Evolutionary conservation across 2,888 invertebrate species (phyloP).

Genomic region (Aricia artaxerxes): DNA sequence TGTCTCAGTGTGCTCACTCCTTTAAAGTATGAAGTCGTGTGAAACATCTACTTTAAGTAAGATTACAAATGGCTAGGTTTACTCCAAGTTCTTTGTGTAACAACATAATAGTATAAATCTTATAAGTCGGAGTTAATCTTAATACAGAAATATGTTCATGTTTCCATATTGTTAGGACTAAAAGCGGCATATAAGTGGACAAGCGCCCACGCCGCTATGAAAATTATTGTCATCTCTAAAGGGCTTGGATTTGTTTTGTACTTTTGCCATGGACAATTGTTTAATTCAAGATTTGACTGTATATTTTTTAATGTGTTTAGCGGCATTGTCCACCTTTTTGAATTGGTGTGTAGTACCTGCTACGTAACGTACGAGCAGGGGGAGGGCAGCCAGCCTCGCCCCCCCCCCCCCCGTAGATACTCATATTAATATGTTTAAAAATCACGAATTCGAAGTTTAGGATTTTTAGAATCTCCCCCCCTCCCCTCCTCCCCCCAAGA

Average conservation of each 20-base stretch:
- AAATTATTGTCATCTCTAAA: conserved; percentile 36
- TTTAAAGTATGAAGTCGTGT: neutral
- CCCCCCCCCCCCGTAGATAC: too few species aligned
- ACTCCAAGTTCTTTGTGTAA: conserved; percentile 31
- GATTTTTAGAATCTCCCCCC: too few species aligned
- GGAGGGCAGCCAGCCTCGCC: too few species aligned
- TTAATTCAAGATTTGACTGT: too few species aligned
- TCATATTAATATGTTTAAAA: too few species aligned
- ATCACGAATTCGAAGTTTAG: too few species aligned
- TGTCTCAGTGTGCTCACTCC: too few species aligned
- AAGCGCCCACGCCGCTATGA: conserved; percentile 39
- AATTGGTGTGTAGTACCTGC: too few species aligned
- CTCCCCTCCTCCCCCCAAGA: too few species aligned
- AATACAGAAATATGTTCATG: conserved; percentile 27
- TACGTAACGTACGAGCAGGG: too few species aligned
- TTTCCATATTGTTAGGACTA: conserved; percentile 34
- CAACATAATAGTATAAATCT: conserved; percentile 28
- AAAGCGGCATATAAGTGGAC: conserved; percentile 39
- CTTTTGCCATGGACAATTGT: neutral
- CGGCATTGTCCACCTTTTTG: neutral
- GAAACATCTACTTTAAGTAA: neutral
- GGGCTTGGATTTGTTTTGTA: conserved; percentile 26
- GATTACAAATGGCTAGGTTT: neutral
- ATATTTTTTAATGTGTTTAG: too few species aligned
- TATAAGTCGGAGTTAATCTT: conserved; percentile 23